Percentiles rank a stretch among this genome's conserved stretches.
These are phyloP conservation scores for Seriola aureovittata DNA, from an alignment of 2,113 vertebrate species.

Conservation along the genomic window DNA sequence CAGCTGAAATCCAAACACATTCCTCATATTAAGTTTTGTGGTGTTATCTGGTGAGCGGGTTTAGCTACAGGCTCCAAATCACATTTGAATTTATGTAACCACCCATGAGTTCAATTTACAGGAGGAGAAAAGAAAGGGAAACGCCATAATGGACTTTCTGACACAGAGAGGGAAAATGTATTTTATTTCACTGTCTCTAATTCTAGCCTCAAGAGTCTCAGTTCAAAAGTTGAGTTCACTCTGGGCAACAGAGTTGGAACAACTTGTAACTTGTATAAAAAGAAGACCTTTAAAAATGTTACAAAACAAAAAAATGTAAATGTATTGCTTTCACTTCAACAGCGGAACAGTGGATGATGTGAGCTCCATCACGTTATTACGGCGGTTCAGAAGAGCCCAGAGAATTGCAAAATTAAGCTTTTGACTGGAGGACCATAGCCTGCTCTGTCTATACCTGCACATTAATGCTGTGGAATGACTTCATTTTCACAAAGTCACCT, in stretches of 20 bases:
- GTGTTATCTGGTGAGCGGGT: neutral
- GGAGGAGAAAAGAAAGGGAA: neutral
- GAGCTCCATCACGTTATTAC: neutral
- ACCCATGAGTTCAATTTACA: neutral
- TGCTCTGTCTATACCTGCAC: neutral
- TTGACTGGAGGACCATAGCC: neutral
- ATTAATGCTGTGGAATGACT: conserved; percentile 3
- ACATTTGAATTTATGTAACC: neutral
- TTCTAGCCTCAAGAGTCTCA: too few species aligned
- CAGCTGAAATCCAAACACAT: neutral
- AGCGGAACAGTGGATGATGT: neutral
- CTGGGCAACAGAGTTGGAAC: neutral
- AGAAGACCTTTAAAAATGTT: neutral
- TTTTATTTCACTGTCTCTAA: too few species aligned
- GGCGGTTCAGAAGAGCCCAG: neutral
- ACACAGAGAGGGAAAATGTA: too few species aligned
- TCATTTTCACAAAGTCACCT: conserved; percentile 8
- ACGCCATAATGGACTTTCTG: too few species aligned
- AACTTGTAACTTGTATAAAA: neutral
- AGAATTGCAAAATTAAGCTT: neutral
- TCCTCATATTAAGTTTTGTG: neutral
- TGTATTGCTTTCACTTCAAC: too few species aligned
- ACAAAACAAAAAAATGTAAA: too few species aligned
- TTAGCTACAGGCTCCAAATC: neutral
- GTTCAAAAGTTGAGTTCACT: neutral